A percentile compares a stretch with the other conserved stretches of the same genome.
phyloP scores from a whole-genome alignment of 1,140 invertebrate genomes.

The Galleria mellonella region DNA sequence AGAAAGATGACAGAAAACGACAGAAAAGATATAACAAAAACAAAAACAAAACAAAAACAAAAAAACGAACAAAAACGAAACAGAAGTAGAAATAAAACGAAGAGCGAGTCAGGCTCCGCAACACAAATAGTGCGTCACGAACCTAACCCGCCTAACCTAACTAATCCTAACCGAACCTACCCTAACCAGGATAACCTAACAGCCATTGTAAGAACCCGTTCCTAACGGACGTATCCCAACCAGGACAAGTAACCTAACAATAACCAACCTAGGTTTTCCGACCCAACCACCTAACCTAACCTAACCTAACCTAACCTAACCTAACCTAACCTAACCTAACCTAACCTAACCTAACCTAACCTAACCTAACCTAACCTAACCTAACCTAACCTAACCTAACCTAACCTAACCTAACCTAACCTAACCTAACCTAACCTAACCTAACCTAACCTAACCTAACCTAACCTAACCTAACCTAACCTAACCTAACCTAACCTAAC shows the following conservation, averaged over 20 bases:
- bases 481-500: slow-evolving; percentile 18
- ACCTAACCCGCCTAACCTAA: slow-evolving; percentile 24
- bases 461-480: slow-evolving; percentile 16
- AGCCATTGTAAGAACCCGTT: no score
- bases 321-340: slow-evolving; percentile 13
- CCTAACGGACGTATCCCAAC: no score
- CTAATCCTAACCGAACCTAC: slow-evolving; percentile 19
- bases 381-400: slow-evolving; percentile 21
- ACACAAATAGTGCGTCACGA: no score
- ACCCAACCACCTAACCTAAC: slow-evolving; percentile 16
- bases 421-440: slow-evolving; percentile 14
- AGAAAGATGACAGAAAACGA: no score
- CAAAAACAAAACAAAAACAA: no score
- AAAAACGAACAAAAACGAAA: no score
- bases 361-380: slow-evolving; percentile 24
- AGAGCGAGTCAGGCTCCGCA: no score
- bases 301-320: slow-evolving; percentile 13
- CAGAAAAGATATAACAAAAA: no score
- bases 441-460: slow-evolving; percentile 7
- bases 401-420: slow-evolving; percentile 7
- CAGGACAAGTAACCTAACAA: no score
- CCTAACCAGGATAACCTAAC: slow-evolving; percentile 18
- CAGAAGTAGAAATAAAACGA: no score
- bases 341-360: slow-evolving; percentile 25
- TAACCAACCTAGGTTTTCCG: neutral